phyloP scores from a whole-genome alignment of 1,140 invertebrate genomes.

The Nasonia vitripennis region DNA sequence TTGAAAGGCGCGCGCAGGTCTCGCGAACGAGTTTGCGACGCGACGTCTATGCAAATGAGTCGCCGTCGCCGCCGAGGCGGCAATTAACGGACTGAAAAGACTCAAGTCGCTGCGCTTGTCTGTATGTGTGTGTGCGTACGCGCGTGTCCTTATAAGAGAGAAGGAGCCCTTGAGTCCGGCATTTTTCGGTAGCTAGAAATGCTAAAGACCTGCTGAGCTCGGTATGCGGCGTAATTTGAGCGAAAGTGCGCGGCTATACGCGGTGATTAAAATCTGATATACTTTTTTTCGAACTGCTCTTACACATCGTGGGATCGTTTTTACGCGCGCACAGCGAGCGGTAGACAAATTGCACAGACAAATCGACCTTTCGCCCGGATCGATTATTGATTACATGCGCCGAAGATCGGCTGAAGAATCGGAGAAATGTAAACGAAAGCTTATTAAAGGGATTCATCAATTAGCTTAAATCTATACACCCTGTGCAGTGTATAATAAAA shows the following conservation, averaged over 20 bases:
- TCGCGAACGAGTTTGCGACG: slow-evolving; percentile 41
- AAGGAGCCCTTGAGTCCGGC: background rate
- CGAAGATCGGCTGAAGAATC: background rate
- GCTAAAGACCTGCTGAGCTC: background rate
- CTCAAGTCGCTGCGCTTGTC: background rate
- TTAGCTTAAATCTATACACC: slow-evolving; percentile 28
- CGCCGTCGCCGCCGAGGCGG: background rate
- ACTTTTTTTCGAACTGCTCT: background rate
- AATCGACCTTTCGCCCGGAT: background rate
- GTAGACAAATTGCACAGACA: background rate
- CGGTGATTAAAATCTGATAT: background rate
- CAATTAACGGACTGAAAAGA: slow-evolving; percentile 39
- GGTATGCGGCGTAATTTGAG: background rate
- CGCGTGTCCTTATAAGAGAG: background rate
- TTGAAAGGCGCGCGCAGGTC: slow-evolving; percentile 24
- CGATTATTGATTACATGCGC: slow-evolving; percentile 21
- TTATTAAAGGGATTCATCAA: slow-evolving; percentile 15
- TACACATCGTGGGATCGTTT: background rate
- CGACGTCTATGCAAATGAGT: slow-evolving; percentile 46
- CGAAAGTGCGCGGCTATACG: too few species aligned
- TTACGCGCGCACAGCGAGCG: background rate
- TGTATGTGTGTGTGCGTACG: too few species aligned
- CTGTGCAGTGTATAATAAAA: slow-evolving; percentile 4
- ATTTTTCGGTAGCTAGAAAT: slow-evolving; percentile 19
- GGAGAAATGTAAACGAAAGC: slow-evolving; percentile 17